Evolutionary conservation across 1,140 invertebrate species (phyloP).

Genomic region (Procambarus clarkii): DNA sequence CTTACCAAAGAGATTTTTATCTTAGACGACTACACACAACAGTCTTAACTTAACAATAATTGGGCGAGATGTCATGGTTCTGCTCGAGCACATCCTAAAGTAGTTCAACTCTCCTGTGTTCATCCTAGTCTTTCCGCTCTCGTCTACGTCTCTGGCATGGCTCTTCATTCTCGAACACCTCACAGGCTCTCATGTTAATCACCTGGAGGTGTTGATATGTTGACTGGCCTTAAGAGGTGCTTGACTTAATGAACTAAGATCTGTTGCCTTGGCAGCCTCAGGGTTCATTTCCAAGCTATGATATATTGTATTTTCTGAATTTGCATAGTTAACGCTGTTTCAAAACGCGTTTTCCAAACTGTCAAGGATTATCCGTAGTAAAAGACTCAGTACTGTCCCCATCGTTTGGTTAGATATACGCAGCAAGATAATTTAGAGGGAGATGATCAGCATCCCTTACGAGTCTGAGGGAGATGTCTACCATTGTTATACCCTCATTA

Average conservation of each 20-base stretch:
- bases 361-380: too few species aligned
- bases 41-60: too few species aligned
- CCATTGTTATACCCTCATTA: constrained; percentile 1
- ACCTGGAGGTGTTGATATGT: constrained; percentile 4
- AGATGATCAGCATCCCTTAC: neutral
- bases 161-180: neutral
- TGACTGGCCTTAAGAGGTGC: neutral
- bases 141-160: neutral
- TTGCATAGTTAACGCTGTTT: neutral
- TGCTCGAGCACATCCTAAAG: too few species aligned
- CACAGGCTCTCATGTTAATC: constrained; percentile 10
- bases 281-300: neutral
- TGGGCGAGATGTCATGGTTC: too few species aligned
- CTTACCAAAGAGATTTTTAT: too few species aligned
- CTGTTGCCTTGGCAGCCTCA: neutral
- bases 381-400: too few species aligned
- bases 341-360: neutral
- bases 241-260: constrained; percentile 6
- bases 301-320: neutral
- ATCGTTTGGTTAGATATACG: neutral
- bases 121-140: too few species aligned
- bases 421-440: neutral
- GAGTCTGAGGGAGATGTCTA: neutral
- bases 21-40: too few species aligned
- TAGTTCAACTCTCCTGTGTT: too few species aligned